Evolutionary conservation across 2,888 invertebrate species (phyloP).

Genomic region (Lasioglossum morio): DNA sequence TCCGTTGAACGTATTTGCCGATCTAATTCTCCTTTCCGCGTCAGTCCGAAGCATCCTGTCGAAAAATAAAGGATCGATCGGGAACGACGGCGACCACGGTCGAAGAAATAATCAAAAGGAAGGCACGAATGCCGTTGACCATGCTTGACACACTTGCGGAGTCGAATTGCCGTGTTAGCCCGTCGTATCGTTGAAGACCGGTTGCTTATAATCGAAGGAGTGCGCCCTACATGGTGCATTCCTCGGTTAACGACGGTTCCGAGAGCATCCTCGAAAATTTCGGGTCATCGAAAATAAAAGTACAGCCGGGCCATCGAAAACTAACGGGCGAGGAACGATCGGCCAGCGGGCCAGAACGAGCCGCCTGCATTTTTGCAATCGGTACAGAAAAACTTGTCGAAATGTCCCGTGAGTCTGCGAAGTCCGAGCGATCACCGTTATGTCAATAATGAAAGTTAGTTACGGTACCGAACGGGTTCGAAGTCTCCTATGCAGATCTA

Average conservation of each 20-base stretch:
- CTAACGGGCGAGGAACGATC: neutral
- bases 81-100: neutral
- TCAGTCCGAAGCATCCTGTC: neutral
- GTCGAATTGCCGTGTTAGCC: slow-evolving; percentile 4
- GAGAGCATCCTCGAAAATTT: neutral
- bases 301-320: slow-evolving; percentile 3
- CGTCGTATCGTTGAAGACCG: neutral
- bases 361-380: neutral
- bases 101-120: neutral
- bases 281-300: slow-evolving; percentile 15
- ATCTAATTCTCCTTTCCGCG: neutral
- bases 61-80: neutral
- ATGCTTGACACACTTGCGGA: slow-evolving; percentile 14
- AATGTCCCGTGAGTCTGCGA: neutral
- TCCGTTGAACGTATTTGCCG: slow-evolving; percentile 53
- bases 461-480: neutral
- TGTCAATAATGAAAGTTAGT: slow-evolving; percentile 4
- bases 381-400: neutral
- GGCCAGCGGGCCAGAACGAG: neutral
- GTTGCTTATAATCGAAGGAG: neutral
- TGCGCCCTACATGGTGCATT: slow-evolving; percentile 9
- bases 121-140: slow-evolving; percentile 10
- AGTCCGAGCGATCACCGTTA: neutral
- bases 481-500: neutral
- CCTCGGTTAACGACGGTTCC: neutral